Evolutionary conservation across 2,113 vertebrate species (phyloP).

Genomic region (Corvus cornix): DNA sequence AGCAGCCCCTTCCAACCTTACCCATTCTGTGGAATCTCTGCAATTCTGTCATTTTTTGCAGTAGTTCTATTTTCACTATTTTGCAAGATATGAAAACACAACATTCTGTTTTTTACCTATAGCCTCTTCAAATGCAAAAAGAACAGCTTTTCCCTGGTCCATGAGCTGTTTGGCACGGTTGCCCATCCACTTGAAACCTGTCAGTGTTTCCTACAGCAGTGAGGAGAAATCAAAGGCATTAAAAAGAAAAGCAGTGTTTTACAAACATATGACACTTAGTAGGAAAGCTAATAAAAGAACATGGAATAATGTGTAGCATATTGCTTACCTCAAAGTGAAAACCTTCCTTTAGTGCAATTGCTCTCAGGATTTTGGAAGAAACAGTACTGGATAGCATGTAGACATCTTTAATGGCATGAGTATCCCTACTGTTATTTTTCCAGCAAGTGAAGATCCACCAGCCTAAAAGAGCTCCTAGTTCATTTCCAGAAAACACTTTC

Average conservation of each 20-base stretch:
- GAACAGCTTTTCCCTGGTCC: constrained; percentile 88
- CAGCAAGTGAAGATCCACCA: constrained; percentile 96
- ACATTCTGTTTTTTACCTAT: constrained; percentile 81
- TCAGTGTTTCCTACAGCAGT: constrained; percentile 88
- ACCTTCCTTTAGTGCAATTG: constrained; percentile 93
- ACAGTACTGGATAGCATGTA: constrained; percentile 98
- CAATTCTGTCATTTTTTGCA: neutral
- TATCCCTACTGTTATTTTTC: constrained; percentile 80
- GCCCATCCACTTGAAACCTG: constrained; percentile 99
- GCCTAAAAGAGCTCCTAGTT: constrained; percentile 90
- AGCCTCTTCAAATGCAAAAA: constrained; percentile 98
- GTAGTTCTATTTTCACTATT: neutral
- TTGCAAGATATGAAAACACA: neutral
- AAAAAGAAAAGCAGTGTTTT: neutral
- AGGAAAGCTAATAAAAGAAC: neutral
- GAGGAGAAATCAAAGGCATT: neutral
- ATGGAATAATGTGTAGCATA: neutral
- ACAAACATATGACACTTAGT: neutral
- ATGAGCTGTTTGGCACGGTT: constrained; percentile 90
- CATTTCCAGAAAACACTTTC: constrained; percentile 95
- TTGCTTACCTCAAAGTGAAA: constrained; percentile 93
- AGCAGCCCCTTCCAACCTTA: neutral
- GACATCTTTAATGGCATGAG: constrained; percentile 78
- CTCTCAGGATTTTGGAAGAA: constrained; percentile 94
- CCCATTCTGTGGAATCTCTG: neutral